Conservation (phyloP, 2,113 vertebrate genomes). For the Catagonus wagneri region DNA sequence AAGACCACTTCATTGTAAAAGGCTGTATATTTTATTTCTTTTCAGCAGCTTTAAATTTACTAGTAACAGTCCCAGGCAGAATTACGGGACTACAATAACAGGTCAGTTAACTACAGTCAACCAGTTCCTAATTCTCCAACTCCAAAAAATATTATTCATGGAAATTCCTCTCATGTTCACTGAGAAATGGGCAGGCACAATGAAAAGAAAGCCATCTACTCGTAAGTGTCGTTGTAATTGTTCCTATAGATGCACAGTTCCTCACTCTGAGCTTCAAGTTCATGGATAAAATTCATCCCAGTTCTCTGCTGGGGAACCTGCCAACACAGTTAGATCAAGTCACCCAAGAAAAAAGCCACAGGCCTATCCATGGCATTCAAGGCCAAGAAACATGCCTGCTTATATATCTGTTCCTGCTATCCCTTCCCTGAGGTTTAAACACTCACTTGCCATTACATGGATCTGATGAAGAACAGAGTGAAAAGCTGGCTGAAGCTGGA, state of each 20-base stretch:
- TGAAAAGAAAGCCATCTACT: conserved; percentile 73
- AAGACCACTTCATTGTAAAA: conserved; percentile 79
- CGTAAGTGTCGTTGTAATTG: conserved; percentile 78
- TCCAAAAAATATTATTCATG: conserved; percentile 83
- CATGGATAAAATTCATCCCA: conserved; percentile 75
- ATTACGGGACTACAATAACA: conserved; percentile 83
- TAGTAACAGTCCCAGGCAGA: conserved; percentile 77
- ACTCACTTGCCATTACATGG: conserved; percentile 58
- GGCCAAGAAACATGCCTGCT: conserved; percentile 47
- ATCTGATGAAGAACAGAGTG: conserved; percentile 22
- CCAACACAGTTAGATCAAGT: conserved; percentile 64
- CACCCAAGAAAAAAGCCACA: conserved; percentile 68
- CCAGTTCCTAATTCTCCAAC: conserved; percentile 83
- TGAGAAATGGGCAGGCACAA: conserved; percentile 73
- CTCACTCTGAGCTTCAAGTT: conserved; percentile 74
- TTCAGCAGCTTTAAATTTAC: conserved; percentile 74
- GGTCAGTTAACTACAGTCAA: conserved; percentile 85
- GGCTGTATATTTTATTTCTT: conserved; percentile 81
- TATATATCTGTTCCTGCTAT: conserved; percentile 58
- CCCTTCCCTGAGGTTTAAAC: conserved; percentile 56
- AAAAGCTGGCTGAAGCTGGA: not conserved
- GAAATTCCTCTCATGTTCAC: conserved; percentile 74
- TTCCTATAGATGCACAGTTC: conserved; percentile 64
- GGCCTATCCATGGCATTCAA: not conserved
- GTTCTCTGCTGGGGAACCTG: conserved; percentile 65